phyloP scores from a whole-genome alignment of 2,797 vertebrate genomes.

The Hemitrygon akajei region DNA sequence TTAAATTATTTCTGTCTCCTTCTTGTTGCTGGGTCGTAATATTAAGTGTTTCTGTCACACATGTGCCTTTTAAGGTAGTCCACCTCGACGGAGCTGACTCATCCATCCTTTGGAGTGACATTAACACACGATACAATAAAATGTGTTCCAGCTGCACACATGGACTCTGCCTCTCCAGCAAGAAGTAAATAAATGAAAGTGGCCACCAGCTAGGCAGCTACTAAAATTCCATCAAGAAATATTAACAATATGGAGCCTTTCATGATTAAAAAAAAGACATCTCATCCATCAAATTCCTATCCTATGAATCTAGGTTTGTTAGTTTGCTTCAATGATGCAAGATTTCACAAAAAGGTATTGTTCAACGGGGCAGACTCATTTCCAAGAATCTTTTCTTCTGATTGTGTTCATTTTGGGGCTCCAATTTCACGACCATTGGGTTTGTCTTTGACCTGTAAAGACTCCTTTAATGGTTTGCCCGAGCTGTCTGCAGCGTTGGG shows the following conservation, averaged over 20 bases:
- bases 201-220: constrained; percentile 24
- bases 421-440: background rate
- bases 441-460: background rate
- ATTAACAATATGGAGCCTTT: constrained; percentile 18
- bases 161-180: background rate
- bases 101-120: constrained; percentile 21
- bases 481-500: background rate
- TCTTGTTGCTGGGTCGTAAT: constrained; percentile 16
- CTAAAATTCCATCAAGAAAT: constrained; percentile 29
- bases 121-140: constrained; percentile 16
- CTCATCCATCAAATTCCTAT: constrained; percentile 28
- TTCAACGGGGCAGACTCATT: background rate
- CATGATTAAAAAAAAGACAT: constrained; percentile 28
- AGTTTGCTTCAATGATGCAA: constrained; percentile 6
- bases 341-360: background rate
- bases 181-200: constrained; percentile 29
- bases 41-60: background rate
- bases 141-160: background rate
- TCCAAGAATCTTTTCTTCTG: background rate
- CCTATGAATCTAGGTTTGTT: background rate
- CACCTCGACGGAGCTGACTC: background rate
- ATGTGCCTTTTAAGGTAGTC: constrained; percentile 26
- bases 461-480: background rate
- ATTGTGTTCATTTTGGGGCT: too few species aligned
- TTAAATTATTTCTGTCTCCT: constrained; percentile 22